Base-by-base conservation (phyloP, 2,888 invertebrate genomes). In the Patella pellucida region DNA sequence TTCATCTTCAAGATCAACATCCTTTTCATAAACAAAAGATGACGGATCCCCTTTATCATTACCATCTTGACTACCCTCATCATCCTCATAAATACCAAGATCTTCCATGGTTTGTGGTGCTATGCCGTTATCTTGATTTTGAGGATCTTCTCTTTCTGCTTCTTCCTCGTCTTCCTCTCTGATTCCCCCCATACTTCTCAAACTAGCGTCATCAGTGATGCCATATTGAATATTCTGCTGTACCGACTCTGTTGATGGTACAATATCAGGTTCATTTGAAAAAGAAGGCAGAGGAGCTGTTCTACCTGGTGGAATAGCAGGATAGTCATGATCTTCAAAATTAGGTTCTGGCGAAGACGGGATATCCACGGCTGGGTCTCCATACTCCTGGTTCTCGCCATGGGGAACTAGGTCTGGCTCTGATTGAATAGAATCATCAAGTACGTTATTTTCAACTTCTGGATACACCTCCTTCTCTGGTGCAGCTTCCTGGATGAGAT, bases 41-140 rank as follows among this genome's bases (percentile, higher is more conserved):
- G 73, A 75, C 52, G 75, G 71, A 68, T 75, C 75, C n/a, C 75
- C 54, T 52, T 69, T 67, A 52, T 72, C 72, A 67, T 62, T 68
- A 23, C 56, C 56, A n/a, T 70, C 52, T 15, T 74, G 56, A 52
- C 68, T 31, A 52, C 69, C 85, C 14, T 86, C 84, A 74, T 84
- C 85, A 50, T 87, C 88, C 71, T 84, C 83, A 79, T 83, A 82
- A 41, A 84, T 81, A n/a, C 83, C 83, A 74, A 80, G 72, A 23
- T 83, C 79, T 75, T 81, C 80, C 75, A 81, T 74, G n/a, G 72
- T 27, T 23, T 67, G 62, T 68, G 77, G 69, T 19, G 50, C 52
- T 69, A 72, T 68, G 15, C 73, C 15, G 15, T 78, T 74, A 31
- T 79, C 78, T 54, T 71, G 69, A 19, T 68, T 23, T 52, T 78